Base-by-base conservation (phyloP, 2,888 invertebrate species). In the Anoplius nigerrimus region DNA sequence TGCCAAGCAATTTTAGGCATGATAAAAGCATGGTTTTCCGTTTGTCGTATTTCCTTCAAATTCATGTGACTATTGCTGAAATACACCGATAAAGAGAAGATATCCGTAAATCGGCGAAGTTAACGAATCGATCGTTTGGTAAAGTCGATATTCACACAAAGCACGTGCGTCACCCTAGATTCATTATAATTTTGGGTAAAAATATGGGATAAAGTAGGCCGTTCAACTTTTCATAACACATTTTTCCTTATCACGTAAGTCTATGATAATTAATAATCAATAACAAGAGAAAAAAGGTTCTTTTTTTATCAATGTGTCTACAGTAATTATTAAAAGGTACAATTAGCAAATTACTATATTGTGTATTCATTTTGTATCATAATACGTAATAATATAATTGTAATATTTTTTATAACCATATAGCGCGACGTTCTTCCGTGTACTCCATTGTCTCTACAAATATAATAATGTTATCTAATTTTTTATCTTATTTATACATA, bases 301-400 rank as follows among this genome's bases (percentile, higher is more conserved):
- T n/a, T 83, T 82, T 79, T 82, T 85, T 84, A 84, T 88, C 85
- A 84, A 85, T 85, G 84, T 87, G 85, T 87, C 87, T 87, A 88
- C 85, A 86, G 84, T 88, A 88, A 87, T 88, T 87, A 88, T 87
- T 88, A 86, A 88, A 88, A 88, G 87, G 86, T 88, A 87, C 87
- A 87, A 87, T 88, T 87, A 88, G 87, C 87, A 88, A 88, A 88
- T 88, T 86, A 87, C 86, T 87, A 87, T 87, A 81, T 87, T 84
- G 87, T 88, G 86, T 87, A 87, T 87, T 86, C 85, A 87, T 86
- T 86, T 88, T 85, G 86, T 87, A 86, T 88, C 87, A 86, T 87
- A 87, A 87, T 87, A 86, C 82, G 84, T 87, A 87, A 85, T 85
- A 85, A 87, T 87, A 85, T 84, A 84, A 84, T 84, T 80, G 82